Base-by-base conservation (phyloP, 2,888 invertebrate species). In the Synergus laeviventris region DNA sequence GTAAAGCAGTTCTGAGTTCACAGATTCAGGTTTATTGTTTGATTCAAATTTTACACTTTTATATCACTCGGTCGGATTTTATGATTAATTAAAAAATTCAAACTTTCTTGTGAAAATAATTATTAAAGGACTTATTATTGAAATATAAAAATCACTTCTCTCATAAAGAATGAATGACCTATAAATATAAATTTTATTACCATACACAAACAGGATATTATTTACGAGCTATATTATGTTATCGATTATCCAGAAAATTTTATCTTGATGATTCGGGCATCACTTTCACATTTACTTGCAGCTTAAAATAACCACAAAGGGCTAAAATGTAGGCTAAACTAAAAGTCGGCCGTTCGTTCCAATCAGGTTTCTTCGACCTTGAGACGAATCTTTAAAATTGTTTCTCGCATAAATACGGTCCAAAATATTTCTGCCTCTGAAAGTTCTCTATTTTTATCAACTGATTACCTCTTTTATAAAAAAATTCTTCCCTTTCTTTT, bases 331-430 rank as follows among this genome's bases (percentile, higher is more conserved):
- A 39, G 62, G 38, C 38, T 62, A 16, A 38, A 62, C 5, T n/a
- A 39, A 62, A 62, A 39, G 62, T 62, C n/a, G 38, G 18, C 4
- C 38, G 18, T 62, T 62, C 62, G 5, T 62, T 62, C 62, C 62
- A 62, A 62, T 62, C 62, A 62, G 38, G 38, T 39, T 38, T 54
- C 54, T 38, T 18, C n/a, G 39, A 62, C 62, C 62, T 62, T 62
- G 62, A 62, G 5, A 62, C 18, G 18, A 62, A 39, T 18, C 3
- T 62, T 62, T 2, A 18, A 12, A 38, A 62, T 62, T 62, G 11
- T 16, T 38, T 39, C 12, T 36, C n/a, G 0, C 39, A n/a, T n/a
- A 18, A 54, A 54, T n/a, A 9, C 31, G 5, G 31, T 31, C 5
- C 31, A 31, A 31, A 31, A 31, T 31, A 31, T 31, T 31, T 31